Evolutionary conservation across 2,113 vertebrate genomes (phyloP), one percentile per base, ranked within the genome.

Genomic region (Lagopus leucura): DNA sequence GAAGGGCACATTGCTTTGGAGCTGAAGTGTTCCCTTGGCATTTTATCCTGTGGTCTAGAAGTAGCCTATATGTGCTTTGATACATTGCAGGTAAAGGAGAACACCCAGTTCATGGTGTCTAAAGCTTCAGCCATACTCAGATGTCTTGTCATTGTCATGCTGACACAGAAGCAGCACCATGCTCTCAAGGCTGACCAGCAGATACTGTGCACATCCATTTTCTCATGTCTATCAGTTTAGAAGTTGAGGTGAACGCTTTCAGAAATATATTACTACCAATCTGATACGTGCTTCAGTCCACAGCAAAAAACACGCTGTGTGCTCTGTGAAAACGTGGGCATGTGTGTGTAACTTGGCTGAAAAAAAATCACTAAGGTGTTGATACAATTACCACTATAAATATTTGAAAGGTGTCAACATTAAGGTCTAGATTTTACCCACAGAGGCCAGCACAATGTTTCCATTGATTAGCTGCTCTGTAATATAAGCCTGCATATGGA

Each of bases 321-420:
- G 10, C 69, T 64, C 61, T 81, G 67, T 88, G 63, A 69, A 86
- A 91, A 60, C 0, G 0, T 47, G 65, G 52, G 48, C 69, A 89
- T 0, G 1, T 91, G 52, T 95, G 76, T 89, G 28, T 91, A 92
- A 92, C 78, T 96, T 95, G 93, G 94, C 92, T 91, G 86, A 71
- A 90, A 38, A 38, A 38, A 86, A 76, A 83, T 88, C 75, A 80
- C 1, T 27, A 34, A 85, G 57, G 84, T 13, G 7, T 89, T 93
- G 92, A 71, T 90, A 86, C 78, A 92, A 94, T 84, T 90, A 69
- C 79, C 66, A 86, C 76, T 79, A 54, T 86, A 96, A 92, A 94
- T 93, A 96, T 91, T 88, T 93, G 89, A 93, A 93, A 81, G 94
- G 92, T 92, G 82, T 95, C 94, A 95, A 94, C 87, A 91, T 86